phyloP scores from a whole-genome alignment of 2,113 vertebrate species.

The Notarius quadriscutis region DNA sequence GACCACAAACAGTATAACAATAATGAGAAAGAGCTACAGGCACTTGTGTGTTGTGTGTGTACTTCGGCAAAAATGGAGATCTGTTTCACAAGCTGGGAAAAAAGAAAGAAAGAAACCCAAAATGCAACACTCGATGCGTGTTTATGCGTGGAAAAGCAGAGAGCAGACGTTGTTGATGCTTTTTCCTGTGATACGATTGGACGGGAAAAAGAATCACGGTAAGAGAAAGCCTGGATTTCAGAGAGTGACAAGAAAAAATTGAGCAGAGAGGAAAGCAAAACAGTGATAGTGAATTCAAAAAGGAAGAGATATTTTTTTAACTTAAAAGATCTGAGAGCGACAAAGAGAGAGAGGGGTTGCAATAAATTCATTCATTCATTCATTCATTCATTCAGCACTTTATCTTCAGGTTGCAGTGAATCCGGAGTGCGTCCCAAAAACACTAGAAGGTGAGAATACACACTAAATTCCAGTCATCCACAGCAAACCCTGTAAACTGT shows the following conservation, averaged over 20 bases:
- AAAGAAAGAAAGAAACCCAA: background rate
- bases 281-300: background rate
- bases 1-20: background rate
- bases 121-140: background rate
- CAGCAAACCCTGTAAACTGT: background rate
- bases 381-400: background rate
- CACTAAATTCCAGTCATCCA: background rate
- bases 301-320: background rate
- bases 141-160: background rate
- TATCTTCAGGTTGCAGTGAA: background rate
- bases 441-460: background rate
- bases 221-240: background rate
- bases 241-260: background rate
- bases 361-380: background rate
- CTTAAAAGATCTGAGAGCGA: background rate
- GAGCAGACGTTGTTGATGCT: slow-evolving; percentile 41
- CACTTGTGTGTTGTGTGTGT: background rate
- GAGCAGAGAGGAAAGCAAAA: background rate
- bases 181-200: slow-evolving; percentile 60
- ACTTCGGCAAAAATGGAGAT: background rate
- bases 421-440: background rate
- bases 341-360: background rate
- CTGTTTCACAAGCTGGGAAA: background rate
- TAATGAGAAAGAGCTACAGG: background rate
- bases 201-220: background rate